Evolutionary conservation across 2,888 invertebrate genomes (phyloP).

Genomic region (Athalia cordata): DNA sequence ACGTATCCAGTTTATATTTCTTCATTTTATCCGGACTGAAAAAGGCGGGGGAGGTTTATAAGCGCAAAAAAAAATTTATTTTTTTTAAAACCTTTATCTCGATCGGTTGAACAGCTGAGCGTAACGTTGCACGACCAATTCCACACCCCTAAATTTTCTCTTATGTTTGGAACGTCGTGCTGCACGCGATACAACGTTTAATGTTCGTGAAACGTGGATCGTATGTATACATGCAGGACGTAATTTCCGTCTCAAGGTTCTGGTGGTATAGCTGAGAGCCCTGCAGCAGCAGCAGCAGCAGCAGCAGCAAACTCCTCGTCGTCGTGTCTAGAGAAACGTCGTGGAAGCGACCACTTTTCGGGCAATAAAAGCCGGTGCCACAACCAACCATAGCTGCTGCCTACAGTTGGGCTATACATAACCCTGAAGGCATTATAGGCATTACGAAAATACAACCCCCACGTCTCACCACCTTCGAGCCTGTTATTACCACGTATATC

Average conservation of each 20-base stretch:
- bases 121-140: background rate
- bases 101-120: too few species aligned
- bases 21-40: too few species aligned
- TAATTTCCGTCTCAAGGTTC: slow-evolving; percentile 24
- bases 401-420: slow-evolving; percentile 54
- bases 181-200: slow-evolving; percentile 40
- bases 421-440: slow-evolving; percentile 62
- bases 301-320: too few species aligned
- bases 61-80: too few species aligned
- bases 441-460: slow-evolving; percentile 67
- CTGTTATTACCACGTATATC: slow-evolving; percentile 70
- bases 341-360: slow-evolving; percentile 52
- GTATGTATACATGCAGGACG: background rate
- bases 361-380: slow-evolving; percentile 62
- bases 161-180: background rate
- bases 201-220: slow-evolving; percentile 13
- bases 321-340: slow-evolving; percentile 40
- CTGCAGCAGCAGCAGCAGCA: too few species aligned
- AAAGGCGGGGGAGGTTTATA: too few species aligned
- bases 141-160: background rate
- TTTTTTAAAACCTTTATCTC: too few species aligned
- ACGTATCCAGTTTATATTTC: too few species aligned
- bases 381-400: slow-evolving; percentile 51
- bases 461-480: slow-evolving; percentile 57
- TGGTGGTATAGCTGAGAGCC: background rate